Evolutionary conservation across 2,888 invertebrate genomes (phyloP), one percentile per base, ranked within the genome.

Genomic region (Cheiracanthium punctorium): DNA sequence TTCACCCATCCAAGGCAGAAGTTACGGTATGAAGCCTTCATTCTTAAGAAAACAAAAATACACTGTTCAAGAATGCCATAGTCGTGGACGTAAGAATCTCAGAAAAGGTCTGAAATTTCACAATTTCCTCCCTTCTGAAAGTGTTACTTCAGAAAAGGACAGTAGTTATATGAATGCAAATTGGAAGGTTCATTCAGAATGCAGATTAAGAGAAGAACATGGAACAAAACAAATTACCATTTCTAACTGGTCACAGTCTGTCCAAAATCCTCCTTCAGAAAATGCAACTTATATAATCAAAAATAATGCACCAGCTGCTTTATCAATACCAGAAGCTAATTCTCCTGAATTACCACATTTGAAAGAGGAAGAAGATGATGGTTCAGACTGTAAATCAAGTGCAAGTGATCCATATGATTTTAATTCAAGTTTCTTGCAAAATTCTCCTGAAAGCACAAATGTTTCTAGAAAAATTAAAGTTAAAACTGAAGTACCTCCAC

Each of bases 161-260:
- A 79, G 77, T 72, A 70, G 71, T 14, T 71, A 48, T n/a, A 32
- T 79, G 0, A 84, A 72, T 67, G 64, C 79, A 41, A 80, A 84
- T n/a, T 88, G 88, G 88, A 88, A 81, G 58, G 87, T 87, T 14
- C 87, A 88, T 69, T 87, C 87, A 41, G 88, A 88, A 71, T 88
- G 87, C 48, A 67, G 87, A 69, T 77, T 88, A 58, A 77, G 81
- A 33, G 89, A 89, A 82, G 89, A 89, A 74, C 88, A 89, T 85
- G 89, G 89, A 14, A 89, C 89, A 33, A 89, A 89, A 69, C 89
- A 89, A 79, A 89, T 89, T n/a, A 89, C 88, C 1, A 89, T 89
- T 43, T 88, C 88, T 20, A 88, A 89, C 48, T 89, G 89, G 89
- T 88, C 87, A 8, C 87, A 86, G 24, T 77, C 79, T 70, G 70